Evolutionary conservation across 2,888 invertebrate genomes (phyloP).

Genomic region (Nycteola revayana): DNA sequence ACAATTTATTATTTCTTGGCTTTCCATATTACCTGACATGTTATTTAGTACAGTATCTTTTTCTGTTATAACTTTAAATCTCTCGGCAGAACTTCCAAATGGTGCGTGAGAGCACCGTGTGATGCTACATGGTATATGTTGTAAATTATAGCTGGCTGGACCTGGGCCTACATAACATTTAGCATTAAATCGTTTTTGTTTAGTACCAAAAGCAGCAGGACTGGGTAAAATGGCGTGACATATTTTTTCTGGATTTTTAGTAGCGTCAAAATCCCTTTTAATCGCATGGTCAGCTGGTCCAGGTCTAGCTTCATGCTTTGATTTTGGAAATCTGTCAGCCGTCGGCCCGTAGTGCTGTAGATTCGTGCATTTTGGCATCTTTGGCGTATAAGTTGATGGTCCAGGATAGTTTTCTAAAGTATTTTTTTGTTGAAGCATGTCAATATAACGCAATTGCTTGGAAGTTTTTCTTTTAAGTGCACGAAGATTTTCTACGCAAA

Average conservation of each 20-base stretch:
- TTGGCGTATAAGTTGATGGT: slow-evolving; percentile 54
- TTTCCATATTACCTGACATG: slow-evolving; percentile 12
- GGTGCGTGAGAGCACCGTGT: slow-evolving; percentile 45
- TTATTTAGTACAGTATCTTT: too few relatives aligned
- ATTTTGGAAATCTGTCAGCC: slow-evolving; percentile 42
- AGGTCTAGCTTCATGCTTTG: slow-evolving; percentile 38
- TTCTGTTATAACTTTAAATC: slow-evolving; percentile 44
- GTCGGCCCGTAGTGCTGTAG: slow-evolving; percentile 48
- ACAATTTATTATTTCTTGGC: slow-evolving; percentile 22
- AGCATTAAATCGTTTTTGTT: slow-evolving; percentile 51
- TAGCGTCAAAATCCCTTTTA: slow-evolving; percentile 54
- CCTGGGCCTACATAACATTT: slow-evolving; percentile 50
- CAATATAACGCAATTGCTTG: slow-evolving; percentile 60
- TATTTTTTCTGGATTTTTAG: slow-evolving; percentile 25
- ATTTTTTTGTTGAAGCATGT: slow-evolving; percentile 54
- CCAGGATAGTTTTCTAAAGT: slow-evolving; percentile 54
- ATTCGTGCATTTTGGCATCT: slow-evolving; percentile 39
- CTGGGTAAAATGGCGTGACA: slow-evolving; percentile 50
- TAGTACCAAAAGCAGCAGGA: slow-evolving; percentile 55
- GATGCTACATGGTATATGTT: slow-evolving; percentile 34
- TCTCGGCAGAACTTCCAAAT: slow-evolving; percentile 49
- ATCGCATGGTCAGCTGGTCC: slow-evolving; percentile 57
- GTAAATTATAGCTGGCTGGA: slow-evolving; percentile 51
- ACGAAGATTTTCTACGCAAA: slow-evolving; percentile 56
- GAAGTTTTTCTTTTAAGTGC: slow-evolving; percentile 49